A percentile compares a stretch with the other conserved stretches of the same genome.
These are phyloP conservation scores for Paramisgurnus dabryanus DNA, from an alignment of 2,113 vertebrate genomes.

Conservation along the genomic window DNA sequence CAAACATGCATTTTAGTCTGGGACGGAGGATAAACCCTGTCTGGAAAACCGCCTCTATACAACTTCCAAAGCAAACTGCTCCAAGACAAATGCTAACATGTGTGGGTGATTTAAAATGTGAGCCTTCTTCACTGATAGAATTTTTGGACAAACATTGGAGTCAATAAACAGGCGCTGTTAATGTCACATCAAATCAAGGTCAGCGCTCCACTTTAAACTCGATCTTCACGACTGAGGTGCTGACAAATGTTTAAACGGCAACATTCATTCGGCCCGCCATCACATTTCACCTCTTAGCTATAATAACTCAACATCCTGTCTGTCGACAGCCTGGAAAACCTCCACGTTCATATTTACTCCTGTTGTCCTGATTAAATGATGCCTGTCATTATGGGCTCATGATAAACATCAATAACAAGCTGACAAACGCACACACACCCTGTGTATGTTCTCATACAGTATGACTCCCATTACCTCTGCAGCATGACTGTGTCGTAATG, in stretches of 20 bases:
- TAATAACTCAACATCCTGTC: conserved; percentile 23
- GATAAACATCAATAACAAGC: conserved; percentile 49
- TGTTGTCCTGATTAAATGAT: conserved; percentile 35
- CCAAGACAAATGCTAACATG: neutral
- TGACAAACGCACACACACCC: conserved; percentile 15
- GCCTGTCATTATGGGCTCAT: conserved; percentile 41
- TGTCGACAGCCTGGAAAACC: conserved; percentile 31
- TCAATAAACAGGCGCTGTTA: conserved; percentile 33
- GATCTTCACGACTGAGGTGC: conserved; percentile 12
- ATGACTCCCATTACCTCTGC: neutral
- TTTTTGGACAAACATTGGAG: conserved; percentile 25
- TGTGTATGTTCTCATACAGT: neutral
- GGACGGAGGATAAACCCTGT: no score
- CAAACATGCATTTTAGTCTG: no score
- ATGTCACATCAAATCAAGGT: conserved; percentile 53
- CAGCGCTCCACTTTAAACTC: conserved; percentile 37
- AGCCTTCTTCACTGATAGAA: conserved; percentile 32
- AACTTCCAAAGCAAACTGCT: neutral
- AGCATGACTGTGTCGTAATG: conserved; percentile 31
- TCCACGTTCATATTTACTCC: conserved; percentile 52
- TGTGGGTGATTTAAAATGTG: conserved; percentile 4
- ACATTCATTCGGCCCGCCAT: conserved; percentile 20
- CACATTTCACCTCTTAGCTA: conserved; percentile 30
- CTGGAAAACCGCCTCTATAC: no score
- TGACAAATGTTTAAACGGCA: conserved; percentile 32